phyloP scores from a whole-genome alignment of 2,888 invertebrate genomes.

The Embidobia sp. region DNA sequence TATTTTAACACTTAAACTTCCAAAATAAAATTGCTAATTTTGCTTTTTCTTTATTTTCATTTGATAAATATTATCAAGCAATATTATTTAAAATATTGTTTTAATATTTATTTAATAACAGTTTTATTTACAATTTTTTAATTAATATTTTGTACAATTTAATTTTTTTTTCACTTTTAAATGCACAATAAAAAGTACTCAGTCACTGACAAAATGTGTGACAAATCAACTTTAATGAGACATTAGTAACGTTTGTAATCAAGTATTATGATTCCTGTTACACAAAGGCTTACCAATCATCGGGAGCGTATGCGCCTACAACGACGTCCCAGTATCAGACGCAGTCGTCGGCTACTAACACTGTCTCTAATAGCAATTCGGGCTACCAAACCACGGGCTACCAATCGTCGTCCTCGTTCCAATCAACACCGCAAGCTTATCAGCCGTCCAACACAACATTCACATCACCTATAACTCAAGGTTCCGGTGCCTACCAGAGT shows the following conservation, averaged over 20 bases:
- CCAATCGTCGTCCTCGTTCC: conserved; percentile 78
- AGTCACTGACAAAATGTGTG: too few species aligned
- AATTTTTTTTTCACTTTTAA: too few species aligned
- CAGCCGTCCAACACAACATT: conserved; percentile 78
- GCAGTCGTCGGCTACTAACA: conserved; percentile 76
- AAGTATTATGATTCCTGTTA: conserved; percentile 6
- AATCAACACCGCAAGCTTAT: conserved; percentile 77
- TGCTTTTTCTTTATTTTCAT: too few species aligned
- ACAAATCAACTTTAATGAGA: too few species aligned
- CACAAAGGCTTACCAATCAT: conserved; percentile 76
- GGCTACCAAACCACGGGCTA: conserved; percentile 77
- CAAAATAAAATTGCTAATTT: too few species aligned
- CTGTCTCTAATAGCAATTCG: conserved; percentile 75
- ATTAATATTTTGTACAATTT: too few species aligned
- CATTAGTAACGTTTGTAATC: conserved; percentile 22
- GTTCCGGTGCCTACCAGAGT: conserved; percentile 76
- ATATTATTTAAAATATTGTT: too few species aligned
- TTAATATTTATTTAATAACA: too few species aligned
- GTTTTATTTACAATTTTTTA: not conserved
- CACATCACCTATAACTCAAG: conserved; percentile 78
- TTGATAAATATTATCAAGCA: too few species aligned
- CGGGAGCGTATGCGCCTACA: conserved; percentile 76
- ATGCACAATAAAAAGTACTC: too few species aligned
- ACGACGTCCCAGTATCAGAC: conserved; percentile 79
- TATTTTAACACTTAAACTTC: too few species aligned